Base-by-base conservation (phyloP, 2,113 vertebrate species). In the Myotis lucifugus region DNA sequence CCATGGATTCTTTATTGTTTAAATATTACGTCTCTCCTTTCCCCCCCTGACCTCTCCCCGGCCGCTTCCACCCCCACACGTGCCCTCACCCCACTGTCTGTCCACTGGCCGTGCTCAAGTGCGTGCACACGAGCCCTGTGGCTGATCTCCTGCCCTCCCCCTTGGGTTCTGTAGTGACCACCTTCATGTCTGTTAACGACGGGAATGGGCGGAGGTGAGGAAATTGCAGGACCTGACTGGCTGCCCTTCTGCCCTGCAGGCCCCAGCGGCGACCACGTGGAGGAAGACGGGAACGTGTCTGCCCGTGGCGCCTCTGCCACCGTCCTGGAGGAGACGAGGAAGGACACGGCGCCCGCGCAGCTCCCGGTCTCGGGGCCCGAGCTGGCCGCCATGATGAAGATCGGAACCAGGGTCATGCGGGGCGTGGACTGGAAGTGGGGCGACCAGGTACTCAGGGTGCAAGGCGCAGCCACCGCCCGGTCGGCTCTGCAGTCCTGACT, bases 371-470 rank as follows among this genome's bases (percentile, higher is more conserved):
- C 99, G 6, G 99, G 99, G 14, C 99, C 99, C 9, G 99, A 99
- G 87, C 98, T 99, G 64, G 99, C 99, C n/a, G 98, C 99, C 90
- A 99, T 99, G 99, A 99, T 99, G 99, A 99, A 99, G 98, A 99
- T 99, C 90, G 99, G 99, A 94, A 99, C 99, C 93, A 98, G 99
- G 90, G 99, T 99, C 69, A 99, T 99, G 98, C 99, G 99, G 98
- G 99, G 99, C 4, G 99, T 99, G 5, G 99, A 99, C 97, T 99
- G 99, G 99, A 99, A 99, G 85, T 99, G 99, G 99, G 99, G 99
- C 37, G 99, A 99, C 97, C 99, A 99, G 99, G 99, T 99, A 98
- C 50, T 67, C 5, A n/a, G 42, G 40, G 48, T 15, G 56, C 19
- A 0, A 56, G 54, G 21, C 0, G 19, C 54, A 56, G 54, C 54